Percentiles rank a stretch among this genome's conserved stretches.
These are phyloP conservation scores for Euthynnus affinis DNA, from an alignment of 2,797 vertebrate species.

Conservation along the genomic window DNA sequence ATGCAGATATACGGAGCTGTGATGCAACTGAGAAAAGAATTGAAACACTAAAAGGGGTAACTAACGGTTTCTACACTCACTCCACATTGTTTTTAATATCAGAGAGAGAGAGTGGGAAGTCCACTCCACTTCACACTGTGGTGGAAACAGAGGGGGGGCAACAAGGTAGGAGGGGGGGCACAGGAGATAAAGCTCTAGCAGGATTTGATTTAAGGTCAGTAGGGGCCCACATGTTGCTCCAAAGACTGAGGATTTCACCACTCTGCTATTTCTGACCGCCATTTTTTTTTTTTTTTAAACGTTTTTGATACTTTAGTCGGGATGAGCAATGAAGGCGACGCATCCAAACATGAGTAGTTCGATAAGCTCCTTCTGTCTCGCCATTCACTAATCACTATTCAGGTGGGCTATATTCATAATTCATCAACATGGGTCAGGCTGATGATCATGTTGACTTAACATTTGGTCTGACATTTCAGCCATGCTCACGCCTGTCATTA, in stretches of 20 bases:
- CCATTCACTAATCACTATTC: constrained; percentile 66
- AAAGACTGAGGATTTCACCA: constrained; percentile 50
- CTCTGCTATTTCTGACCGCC: constrained; percentile 19
- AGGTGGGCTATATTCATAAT: constrained; percentile 82
- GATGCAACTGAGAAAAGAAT: constrained; percentile 25
- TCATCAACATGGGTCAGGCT: constrained; percentile 79
- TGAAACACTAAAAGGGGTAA: constrained; percentile 27
- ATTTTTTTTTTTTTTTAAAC: constrained; percentile 21
- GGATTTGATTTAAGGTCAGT: constrained; percentile 64
- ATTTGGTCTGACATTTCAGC: constrained; percentile 89
- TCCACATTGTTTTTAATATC: constrained; percentile 47
- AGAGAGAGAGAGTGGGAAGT: constrained; percentile 50
- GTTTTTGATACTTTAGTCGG: constrained; percentile 36
- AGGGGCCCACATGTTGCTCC: constrained; percentile 31
- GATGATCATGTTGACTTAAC: constrained; percentile 88
- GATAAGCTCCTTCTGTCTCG: constrained; percentile 35
- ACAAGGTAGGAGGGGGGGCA: constrained; percentile 11
- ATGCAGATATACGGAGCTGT: constrained; percentile 29
- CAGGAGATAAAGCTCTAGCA: constrained; percentile 47
- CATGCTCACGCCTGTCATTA: constrained; percentile 82
- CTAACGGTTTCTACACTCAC: constrained; percentile 33
- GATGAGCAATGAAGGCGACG: constrained; percentile 11
- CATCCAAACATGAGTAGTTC: constrained; percentile 19
- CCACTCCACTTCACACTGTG: constrained; percentile 54
- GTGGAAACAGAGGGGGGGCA: constrained; percentile 39